Percentiles rank a stretch among this genome's conserved stretches.
phyloP scores from a whole-genome alignment of 2,113 vertebrate species.

The Eulemur rufifrons region DNA sequence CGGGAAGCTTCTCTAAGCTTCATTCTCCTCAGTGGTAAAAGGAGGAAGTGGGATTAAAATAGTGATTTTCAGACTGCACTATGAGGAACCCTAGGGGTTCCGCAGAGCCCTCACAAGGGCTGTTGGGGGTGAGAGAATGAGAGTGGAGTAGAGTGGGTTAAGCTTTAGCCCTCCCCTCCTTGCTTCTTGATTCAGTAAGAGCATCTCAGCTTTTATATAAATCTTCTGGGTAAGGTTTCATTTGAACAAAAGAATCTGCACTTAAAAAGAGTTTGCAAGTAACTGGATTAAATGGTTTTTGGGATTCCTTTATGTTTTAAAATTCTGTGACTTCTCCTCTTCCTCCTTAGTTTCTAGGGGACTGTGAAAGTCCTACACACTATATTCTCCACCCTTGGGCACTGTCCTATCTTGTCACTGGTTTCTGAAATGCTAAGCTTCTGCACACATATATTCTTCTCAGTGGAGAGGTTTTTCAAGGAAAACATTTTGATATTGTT shows the following conservation, averaged over 20 bases:
- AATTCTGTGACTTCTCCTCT: not conserved
- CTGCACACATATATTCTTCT: not conserved
- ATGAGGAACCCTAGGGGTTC: not conserved
- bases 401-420: not conserved
- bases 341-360: not conserved
- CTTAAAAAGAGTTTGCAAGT: constrained; percentile 21
- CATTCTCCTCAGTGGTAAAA: not conserved
- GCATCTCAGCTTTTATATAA: constrained; percentile 15
- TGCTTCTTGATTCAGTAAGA: not conserved
- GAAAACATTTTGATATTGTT: not conserved
- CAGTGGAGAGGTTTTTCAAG: not conserved
- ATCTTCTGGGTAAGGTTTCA: constrained; percentile 55
- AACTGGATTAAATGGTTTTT: constrained; percentile 31
- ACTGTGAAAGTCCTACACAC: not conserved
- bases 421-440: not conserved
- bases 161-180: not conserved
- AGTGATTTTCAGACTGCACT: not conserved
- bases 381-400: too few species aligned
- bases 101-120: not conserved
- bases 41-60: not conserved
- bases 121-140: not conserved
- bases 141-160: not conserved
- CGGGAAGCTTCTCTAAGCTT: not conserved
- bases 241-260: constrained; percentile 37
- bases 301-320: not conserved